Evolutionary conservation across 2,113 vertebrate species (phyloP).

Genomic region (Nothoprocta pentlandii): DNA sequence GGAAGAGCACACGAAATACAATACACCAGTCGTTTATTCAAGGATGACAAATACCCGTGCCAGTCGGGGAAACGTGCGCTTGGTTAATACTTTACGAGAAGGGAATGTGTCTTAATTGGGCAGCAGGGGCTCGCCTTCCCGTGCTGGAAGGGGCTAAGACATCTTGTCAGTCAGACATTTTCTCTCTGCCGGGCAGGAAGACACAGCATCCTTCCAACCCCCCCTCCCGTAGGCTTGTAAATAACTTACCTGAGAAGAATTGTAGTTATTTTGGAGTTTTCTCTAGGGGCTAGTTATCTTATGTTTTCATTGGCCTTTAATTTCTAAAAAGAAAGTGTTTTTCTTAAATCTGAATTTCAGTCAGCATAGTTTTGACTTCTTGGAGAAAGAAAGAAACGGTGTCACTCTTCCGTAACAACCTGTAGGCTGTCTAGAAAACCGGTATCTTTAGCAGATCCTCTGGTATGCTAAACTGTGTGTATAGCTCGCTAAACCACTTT

Average conservation of each 20-base stretch:
- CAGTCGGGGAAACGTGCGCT: conserved; percentile 5
- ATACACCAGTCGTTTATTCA: conserved; percentile 66
- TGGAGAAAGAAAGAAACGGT: neutral
- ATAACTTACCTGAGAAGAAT: neutral
- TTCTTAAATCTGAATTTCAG: neutral
- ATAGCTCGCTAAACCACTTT: conserved; percentile 9
- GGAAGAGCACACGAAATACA: conserved; percentile 60
- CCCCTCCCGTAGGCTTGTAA: conserved; percentile 20
- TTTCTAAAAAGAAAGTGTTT: neutral
- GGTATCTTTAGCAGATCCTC: neutral
- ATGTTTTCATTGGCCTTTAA: neutral
- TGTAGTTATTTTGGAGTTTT: neutral
- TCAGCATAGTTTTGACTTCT: neutral
- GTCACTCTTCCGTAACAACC: conserved; percentile 19
- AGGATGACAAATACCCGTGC: conserved; percentile 60
- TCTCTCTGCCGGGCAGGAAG: conserved; percentile 32
- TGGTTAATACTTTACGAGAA: conserved; percentile 61
- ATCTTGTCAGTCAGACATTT: conserved; percentile 67
- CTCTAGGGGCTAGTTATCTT: neutral
- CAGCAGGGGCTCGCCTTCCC: conserved; percentile 1
- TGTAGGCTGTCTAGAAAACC: neutral
- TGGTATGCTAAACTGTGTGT: conserved; percentile 2
- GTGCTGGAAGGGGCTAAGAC: conserved; percentile 41
- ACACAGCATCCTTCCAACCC: neutral
- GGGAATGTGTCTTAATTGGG: conserved; percentile 43